These are phyloP conservation scores for Apteryx mantelli DNA, from an alignment of 2,113 vertebrate genomes.

Conservation along the genomic window DNA sequence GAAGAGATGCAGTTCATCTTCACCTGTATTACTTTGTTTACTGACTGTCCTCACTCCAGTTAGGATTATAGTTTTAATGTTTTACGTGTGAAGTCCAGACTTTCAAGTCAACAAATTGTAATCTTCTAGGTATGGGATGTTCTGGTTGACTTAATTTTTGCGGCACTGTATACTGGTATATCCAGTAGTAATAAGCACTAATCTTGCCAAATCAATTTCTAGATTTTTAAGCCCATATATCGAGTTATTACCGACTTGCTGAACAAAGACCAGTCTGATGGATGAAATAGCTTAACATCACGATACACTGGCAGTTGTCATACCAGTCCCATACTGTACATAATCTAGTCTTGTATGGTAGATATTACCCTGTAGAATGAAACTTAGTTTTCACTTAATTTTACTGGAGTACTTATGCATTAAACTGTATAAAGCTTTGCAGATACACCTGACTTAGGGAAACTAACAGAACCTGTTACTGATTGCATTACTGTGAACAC, in stretches of 20 bases:
- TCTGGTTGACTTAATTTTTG: neutral
- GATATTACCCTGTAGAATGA: slow-evolving; percentile 10
- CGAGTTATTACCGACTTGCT: neutral
- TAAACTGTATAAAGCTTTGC: slow-evolving; percentile 57
- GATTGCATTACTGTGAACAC: slow-evolving; percentile 49
- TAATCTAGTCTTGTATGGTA: slow-evolving; percentile 31
- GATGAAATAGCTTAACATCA: slow-evolving; percentile 16
- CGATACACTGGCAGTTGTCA: neutral
- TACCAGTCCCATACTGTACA: slow-evolving; percentile 55
- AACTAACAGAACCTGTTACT: slow-evolving; percentile 26
- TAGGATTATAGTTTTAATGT: slow-evolving; percentile 42
- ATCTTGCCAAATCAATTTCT: slow-evolving; percentile 39
- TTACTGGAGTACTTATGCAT: slow-evolving; percentile 40
- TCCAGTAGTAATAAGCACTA: neutral
- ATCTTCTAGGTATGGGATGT: slow-evolving; percentile 34
- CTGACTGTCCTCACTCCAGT: slow-evolving; percentile 45
- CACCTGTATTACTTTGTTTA: slow-evolving; percentile 28
- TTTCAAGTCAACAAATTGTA: slow-evolving; percentile 32
- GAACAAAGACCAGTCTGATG: neutral
- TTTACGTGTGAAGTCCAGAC: slow-evolving; percentile 30
- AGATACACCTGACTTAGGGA: neutral
- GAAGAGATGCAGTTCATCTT: slow-evolving; percentile 60
- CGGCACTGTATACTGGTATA: neutral
- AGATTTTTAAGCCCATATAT: neutral
- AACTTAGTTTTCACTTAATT: slow-evolving; percentile 62